Evolutionary conservation across 2,888 invertebrate species (phyloP).

Genomic region (Drosophila kuntzei): DNA sequence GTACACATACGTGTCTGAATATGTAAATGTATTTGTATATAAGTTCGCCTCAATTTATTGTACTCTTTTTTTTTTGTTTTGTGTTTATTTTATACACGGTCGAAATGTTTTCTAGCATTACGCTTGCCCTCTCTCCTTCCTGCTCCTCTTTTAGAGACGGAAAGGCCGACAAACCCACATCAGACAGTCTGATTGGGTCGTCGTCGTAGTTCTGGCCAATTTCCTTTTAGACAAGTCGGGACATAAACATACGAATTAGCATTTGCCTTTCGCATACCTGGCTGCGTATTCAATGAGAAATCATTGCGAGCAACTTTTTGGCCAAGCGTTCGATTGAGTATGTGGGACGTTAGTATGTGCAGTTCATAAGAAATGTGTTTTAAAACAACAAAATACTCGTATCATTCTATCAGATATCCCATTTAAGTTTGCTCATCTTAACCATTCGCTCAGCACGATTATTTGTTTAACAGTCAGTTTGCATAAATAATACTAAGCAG

Average conservation of each 20-base stretch:
- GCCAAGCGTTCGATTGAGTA: background rate
- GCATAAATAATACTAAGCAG: constrained; percentile 47
- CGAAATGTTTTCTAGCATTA: constrained; percentile 60
- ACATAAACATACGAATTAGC: constrained; percentile 64
- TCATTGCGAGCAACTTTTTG: constrained; percentile 39
- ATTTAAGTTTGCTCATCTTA: constrained; percentile 14
- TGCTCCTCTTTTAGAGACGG: constrained; percentile 6
- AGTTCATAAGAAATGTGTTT: constrained; percentile 20
- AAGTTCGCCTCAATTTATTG: constrained; percentile 77
- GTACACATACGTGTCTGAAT: constrained; percentile 20
- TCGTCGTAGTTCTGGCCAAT: constrained; percentile 63
- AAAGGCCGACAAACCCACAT: constrained; percentile 57
- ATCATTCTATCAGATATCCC: constrained; percentile 27
- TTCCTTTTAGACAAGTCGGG: constrained; percentile 72
- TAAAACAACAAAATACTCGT: constrained; percentile 22
- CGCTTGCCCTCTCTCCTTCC: constrained; percentile 31
- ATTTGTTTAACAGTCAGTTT: constrained; percentile 42
- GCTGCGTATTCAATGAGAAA: constrained; percentile 54
- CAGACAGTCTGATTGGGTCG: constrained; percentile 46
- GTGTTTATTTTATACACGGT: constrained; percentile 76
- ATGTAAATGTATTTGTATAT: constrained; percentile 30
- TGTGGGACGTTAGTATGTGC: constrained; percentile 11
- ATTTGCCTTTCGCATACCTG: constrained; percentile 39
- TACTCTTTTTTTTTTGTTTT: constrained; percentile 56
- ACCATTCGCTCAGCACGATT: constrained; percentile 43